Percentiles rank a stretch among this genome's conserved stretches.
Conservation (phyloP, 2,113 vertebrate species). For the Lampris incognitus region DNA sequence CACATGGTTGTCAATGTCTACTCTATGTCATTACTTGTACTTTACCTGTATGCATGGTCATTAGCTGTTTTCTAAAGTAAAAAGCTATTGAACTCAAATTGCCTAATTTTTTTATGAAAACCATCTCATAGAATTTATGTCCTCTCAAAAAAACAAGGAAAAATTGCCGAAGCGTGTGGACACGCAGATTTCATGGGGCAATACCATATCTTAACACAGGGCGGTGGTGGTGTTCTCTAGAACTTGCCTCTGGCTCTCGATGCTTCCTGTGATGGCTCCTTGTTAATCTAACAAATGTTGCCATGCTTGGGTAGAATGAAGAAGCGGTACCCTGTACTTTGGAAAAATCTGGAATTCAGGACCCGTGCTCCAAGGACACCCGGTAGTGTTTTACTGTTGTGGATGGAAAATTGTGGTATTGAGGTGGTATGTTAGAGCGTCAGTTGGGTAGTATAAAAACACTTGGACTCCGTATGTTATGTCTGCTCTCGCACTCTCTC, state of each 20-base stretch:
- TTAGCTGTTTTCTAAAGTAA: conserved; percentile 29
- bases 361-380: conserved; percentile 62
- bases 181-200: not conserved
- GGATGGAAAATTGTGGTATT: conserved; percentile 79
- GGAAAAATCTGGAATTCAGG: conserved; percentile 30
- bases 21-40: not conserved
- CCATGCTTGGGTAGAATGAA: conserved; percentile 22
- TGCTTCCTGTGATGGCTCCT: not conserved
- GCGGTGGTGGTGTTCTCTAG: conserved; percentile 37
- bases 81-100: conserved; percentile 13
- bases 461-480: conserved; percentile 77
- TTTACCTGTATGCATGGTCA: not conserved
- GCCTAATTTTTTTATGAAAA: not conserved
- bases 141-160: no score
- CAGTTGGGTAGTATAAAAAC: conserved; percentile 76
- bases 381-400: conserved; percentile 73
- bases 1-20: no score
- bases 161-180: not conserved
- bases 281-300: conserved; percentile 32
- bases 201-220: conserved; percentile 39
- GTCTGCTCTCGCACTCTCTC: conserved; percentile 63
- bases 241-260: not conserved
- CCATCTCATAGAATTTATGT: no score
- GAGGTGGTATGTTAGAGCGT: conserved; percentile 77
- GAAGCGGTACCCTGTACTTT: conserved; percentile 29